These are phyloP conservation scores for Drosophila neocordata DNA, from an alignment of 1,140 invertebrate species.

Conservation along the genomic window DNA sequence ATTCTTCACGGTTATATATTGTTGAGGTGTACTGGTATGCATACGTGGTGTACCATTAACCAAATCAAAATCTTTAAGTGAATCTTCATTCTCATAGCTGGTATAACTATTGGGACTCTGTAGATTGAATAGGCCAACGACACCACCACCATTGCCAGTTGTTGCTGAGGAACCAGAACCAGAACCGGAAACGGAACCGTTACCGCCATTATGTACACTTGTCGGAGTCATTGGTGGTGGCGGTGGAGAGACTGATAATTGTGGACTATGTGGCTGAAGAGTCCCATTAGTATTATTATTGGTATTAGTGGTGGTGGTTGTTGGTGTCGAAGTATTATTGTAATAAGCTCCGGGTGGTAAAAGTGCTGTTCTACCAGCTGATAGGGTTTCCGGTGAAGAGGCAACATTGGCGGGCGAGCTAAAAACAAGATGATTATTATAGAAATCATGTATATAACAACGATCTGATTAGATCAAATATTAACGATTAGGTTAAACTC, in stretches of 20 bases:
- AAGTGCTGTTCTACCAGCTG: slow-evolving; percentile 17
- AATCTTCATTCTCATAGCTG: slow-evolving; percentile 81
- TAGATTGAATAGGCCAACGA: slow-evolving; percentile 33
- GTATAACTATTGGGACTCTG: slow-evolving; percentile 74
- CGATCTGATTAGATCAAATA: no score
- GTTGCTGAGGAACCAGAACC: no score
- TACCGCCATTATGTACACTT: slow-evolving; percentile 32
- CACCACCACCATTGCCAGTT: slow-evolving; percentile 14
- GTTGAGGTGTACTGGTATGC: slow-evolving; percentile 70
- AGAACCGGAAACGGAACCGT: no score
- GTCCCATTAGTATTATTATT: neutral
- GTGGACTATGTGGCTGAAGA: slow-evolving; percentile 42
- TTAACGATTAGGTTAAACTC: no score
- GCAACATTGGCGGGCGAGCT: slow-evolving; percentile 52
- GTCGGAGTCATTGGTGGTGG: slow-evolving; percentile 58
- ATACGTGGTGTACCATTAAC: slow-evolving; percentile 41
- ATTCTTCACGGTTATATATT: slow-evolving; percentile 49
- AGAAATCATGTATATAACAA: neutral
- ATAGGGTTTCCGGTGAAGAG: slow-evolving; percentile 49
- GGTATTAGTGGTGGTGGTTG: slow-evolving; percentile 7
- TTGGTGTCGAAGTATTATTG: slow-evolving; percentile 9
- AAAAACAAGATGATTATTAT: slow-evolving; percentile 10
- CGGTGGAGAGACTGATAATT: slow-evolving; percentile 57
- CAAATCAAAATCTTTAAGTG: slow-evolving; percentile 78
- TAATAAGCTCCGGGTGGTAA: slow-evolving; percentile 48